Base-by-base conservation (phyloP, 2,113 vertebrate species). In the Otus sunia region DNA sequence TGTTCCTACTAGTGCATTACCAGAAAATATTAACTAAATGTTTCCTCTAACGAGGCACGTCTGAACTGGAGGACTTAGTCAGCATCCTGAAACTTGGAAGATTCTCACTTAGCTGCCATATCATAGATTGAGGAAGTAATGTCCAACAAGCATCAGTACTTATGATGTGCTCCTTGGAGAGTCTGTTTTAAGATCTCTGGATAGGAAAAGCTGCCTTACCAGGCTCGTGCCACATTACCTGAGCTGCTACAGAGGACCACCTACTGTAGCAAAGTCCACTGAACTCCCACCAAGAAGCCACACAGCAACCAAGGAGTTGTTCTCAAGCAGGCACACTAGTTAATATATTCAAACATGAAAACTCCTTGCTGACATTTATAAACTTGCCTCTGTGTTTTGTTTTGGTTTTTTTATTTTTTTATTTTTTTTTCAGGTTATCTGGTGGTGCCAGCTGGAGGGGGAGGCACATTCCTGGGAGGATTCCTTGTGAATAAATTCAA, bases 391-490 rank as follows among this genome's bases (percentile, higher is more conserved):
- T 53, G 16, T 59, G 50, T 3, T 4, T 56, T 59, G 50, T 3
- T 4, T 56, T 62, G 16, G 2, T 7, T 23, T 52, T 76, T 52
- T 19, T 12, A 4, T 36, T 49, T 36, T 27, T 12, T 15, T 30
- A 43, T 12, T 13, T 34, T 34, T 55, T 69, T 90, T 59, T 13
- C 80, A 99, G 99, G 99, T 34, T 99, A 98, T 94, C 98, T 99
- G 96, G 99, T 99, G 4, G 99, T 99, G 29, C 99, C 99, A 7
- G 99, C 99, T 0, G 99, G 99, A 18, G 99, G 99, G 0, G 99
- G 99, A 1, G 99, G 99, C 80, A 99, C 99, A 6, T 99, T 99
- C 93, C 97, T 99, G 64, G 99, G 99, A 1, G 99, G 99, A 88
- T 99, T 99, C 98, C 98, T 99, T 1, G 99, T 99, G 94, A 99